These are phyloP conservation scores for Lasioglossum oenotherae DNA, from an alignment of 2,888 invertebrate genomes.

Conservation along the genomic window DNA sequence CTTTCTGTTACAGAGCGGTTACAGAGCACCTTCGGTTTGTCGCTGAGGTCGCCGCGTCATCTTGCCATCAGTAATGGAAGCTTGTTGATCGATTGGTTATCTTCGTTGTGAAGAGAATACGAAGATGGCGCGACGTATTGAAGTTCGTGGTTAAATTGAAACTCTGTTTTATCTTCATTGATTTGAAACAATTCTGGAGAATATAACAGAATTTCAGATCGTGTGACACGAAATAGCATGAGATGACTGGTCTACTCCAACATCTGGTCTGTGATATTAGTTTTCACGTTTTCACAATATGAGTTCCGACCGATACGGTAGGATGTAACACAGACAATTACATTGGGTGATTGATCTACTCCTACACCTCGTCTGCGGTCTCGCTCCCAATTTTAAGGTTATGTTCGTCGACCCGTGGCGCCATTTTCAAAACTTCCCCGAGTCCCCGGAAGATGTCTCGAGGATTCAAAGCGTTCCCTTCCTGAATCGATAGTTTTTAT, in stretches of 20 bases:
- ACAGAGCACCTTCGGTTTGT: too few species aligned
- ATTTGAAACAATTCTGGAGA: not conserved
- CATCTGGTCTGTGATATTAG: too few species aligned
- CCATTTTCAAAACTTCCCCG: not conserved
- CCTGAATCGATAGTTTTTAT: constrained; percentile 80
- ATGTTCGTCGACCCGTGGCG: not conserved
- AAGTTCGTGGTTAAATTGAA: not conserved
- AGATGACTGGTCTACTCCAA: too few species aligned
- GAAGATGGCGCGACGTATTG: not conserved
- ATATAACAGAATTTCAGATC: not conserved
- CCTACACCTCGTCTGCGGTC: not conserved
- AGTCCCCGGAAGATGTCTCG: constrained; percentile 68
- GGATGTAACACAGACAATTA: too few species aligned
- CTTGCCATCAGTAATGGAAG: not conserved
- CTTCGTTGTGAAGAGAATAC: not conserved
- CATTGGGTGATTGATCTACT: not conserved
- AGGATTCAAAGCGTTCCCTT: constrained; percentile 68
- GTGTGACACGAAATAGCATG: too few species aligned
- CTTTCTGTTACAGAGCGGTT: not conserved
- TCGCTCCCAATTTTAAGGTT: not conserved
- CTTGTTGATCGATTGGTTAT: not conserved
- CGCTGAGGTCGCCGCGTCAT: not conserved
- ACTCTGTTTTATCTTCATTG: not conserved
- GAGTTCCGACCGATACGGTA: too few species aligned
- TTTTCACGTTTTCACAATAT: too few species aligned